These are phyloP conservation scores for Aproaerema taeniolella DNA, from an alignment of 2,888 invertebrate species.

Conservation along the genomic window DNA sequence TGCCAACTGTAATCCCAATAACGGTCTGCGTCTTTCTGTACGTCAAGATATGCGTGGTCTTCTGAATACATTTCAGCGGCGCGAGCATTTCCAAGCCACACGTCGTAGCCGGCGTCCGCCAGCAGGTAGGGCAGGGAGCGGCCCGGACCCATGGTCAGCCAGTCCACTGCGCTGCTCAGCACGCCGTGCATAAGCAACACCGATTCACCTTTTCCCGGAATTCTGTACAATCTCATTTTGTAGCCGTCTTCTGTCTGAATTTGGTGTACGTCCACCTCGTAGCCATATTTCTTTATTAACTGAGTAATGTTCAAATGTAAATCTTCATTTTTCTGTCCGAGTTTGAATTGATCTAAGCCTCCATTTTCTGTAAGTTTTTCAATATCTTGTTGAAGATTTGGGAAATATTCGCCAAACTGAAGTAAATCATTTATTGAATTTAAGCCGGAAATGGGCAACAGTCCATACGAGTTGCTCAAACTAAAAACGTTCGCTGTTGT, in stretches of 20 bases:
- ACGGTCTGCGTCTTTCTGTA: slow-evolving; percentile 34
- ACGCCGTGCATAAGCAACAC: slow-evolving; percentile 58
- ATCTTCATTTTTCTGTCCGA: slow-evolving; percentile 40
- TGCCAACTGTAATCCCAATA: slow-evolving; percentile 89
- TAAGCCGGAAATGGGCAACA: neutral
- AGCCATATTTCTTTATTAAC: slow-evolving; percentile 45
- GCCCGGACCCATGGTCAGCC: slow-evolving; percentile 42
- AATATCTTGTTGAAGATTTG: neutral
- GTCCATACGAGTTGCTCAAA: neutral
- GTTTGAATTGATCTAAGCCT: slow-evolving; percentile 24
- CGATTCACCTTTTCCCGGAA: slow-evolving; percentile 39
- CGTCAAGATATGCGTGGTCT: slow-evolving; percentile 59
- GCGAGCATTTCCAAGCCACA: slow-evolving; percentile 88
- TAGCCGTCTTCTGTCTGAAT: slow-evolving; percentile 50
- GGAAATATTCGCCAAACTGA: neutral
- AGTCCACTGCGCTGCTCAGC: slow-evolving; percentile 52
- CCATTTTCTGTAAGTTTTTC: neutral
- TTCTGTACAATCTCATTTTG: slow-evolving; percentile 40
- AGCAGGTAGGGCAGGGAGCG: slow-evolving; percentile 61
- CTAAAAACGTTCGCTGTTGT: too few species aligned
- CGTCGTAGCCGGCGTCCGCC: slow-evolving; percentile 81
- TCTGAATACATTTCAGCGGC: slow-evolving; percentile 81
- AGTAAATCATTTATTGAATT: neutral
- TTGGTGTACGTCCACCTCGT: slow-evolving; percentile 35
- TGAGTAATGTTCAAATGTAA: slow-evolving; percentile 29